Evolutionary conservation across 1,140 invertebrate genomes (phyloP), one percentile per base, ranked within the genome.

Genomic region (Listronotus oregonensis): DNA sequence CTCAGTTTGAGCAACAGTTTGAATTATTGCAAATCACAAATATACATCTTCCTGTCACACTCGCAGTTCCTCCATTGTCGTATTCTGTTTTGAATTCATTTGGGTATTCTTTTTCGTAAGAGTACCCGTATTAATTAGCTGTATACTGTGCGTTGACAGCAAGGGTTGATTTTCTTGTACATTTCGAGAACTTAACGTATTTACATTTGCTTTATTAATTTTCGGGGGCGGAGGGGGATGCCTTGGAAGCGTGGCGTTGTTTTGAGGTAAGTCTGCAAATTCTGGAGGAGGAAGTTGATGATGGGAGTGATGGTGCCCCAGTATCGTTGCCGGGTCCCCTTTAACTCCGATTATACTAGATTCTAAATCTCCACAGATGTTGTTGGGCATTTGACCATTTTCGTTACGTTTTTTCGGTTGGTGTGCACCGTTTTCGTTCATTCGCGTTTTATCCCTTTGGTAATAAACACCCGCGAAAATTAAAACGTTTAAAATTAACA

Each of bases 391-490:
- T 78, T 91, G 90, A 0, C 90, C 90, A 66, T 93, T 93, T 74
- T 92, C 90, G 47, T 89, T 89, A 0, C 90, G 83, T 71, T 92
- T 90, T 71, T 90, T 91, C 34, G 86, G 82, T 77, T 83, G 66
- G 72, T 83, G 65, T 70, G 50, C 80, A 71, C 64, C 81, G 78
- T 80, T 85, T 62, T 81, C 86, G 66, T 86, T 87, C 72, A 89
- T 82, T 66, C 89, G 82, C 14, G 89, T 87, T 75, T 94, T 94
- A 74, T 96, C 93, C 11, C 93, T 83, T 75, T 96, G 94, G 77
- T 96, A 96, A 73, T 95, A 97, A 0, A 97, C 92, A 2, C 94
- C 94, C 34, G 93, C 93, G 75, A 97, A 96, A 70, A 97, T 94
- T 10, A 97, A 82, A 0, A 96, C 90, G 75, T 97, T 97, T 7